Conservation (phyloP, 35 echinoderm and acorn worm species). For the Strongylocentrotus purpuratus region DNA sequence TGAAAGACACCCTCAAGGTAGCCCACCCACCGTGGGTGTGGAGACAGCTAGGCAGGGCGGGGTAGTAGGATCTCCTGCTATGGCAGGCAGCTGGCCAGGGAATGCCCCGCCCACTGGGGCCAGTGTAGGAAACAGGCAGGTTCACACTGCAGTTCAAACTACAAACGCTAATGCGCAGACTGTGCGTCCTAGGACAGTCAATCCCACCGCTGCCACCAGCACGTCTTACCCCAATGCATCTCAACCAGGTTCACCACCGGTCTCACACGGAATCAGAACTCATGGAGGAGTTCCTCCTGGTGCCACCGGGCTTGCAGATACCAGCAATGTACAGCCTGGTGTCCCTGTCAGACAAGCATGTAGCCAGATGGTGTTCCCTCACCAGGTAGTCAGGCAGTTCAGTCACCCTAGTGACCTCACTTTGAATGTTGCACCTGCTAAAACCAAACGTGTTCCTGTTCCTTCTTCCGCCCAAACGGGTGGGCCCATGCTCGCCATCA, state of each 20-base stretch:
- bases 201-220: constrained; percentile 15
- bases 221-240: background rate
- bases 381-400: constrained; percentile 45
- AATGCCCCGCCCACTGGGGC: background rate
- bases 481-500: constrained; percentile 18
- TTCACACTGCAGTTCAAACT: constrained; percentile 42
- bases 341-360: constrained; percentile 48
- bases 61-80: background rate
- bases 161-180: constrained; percentile 37
- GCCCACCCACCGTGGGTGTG: constrained; percentile 57
- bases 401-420: constrained; percentile 25
- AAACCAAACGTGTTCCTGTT: constrained; percentile 59
- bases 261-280: constrained; percentile 38
- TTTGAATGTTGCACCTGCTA: constrained; percentile 42
- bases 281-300: background rate
- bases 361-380: constrained; percentile 40
- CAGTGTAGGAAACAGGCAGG: background rate
- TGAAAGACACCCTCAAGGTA: constrained; percentile 38
- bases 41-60: constrained; percentile 33
- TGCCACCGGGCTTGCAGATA: background rate
- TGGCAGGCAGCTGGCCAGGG: constrained; percentile 35
- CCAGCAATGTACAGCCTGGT: background rate
- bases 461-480: background rate
- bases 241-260: constrained; percentile 62
- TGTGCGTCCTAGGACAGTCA: constrained; percentile 30